Evolutionary conservation across 1,140 invertebrate genomes (phyloP), one percentile per base, ranked within the genome.

Genomic region (Cotesia vestalis): DNA sequence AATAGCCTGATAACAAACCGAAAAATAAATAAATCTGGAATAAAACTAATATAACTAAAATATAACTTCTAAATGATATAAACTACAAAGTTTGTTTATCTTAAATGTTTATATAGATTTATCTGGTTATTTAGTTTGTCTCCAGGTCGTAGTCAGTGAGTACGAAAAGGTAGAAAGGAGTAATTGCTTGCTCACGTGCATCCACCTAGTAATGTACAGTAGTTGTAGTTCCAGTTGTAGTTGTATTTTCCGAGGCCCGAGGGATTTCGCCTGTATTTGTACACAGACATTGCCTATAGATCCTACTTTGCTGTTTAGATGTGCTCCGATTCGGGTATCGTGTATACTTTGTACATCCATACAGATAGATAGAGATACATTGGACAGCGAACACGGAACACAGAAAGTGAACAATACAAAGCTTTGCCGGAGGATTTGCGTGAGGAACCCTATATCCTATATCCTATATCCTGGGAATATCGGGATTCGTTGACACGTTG

Each of bases 401-500:
- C 27, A 27, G 27, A 27, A 27, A 46, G 20, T 17, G 38, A 8
- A 51, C 35, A 36, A 38, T 71, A 64, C 17, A 35, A 52, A 52
- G 68, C 55, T 69, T 69, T 67, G 27, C n/a, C 52, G n/a, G 35
- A 35, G 55, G 66, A 68, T 68, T 68, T 68, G 66, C 66, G 66
- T 67, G 66, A 53, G 51, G 51, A 55, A 67, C 51, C 66, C 66
- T 36, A 53, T 67, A 17, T 17, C 17, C 17, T 17, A 66, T 46
- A 27, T 27, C 27, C 27, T 27, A 27, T 27, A 27, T 27, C 66
- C 51, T 67, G 51, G 66, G 40, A 67, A 67, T 57, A 67, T 67
- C 53, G 66, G 66, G 66, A 67, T 67, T 67, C 66, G 55, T 68
- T 68, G 66, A 68, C 35, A 68, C 53, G 66, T 67, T 67, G 66